Conservation (phyloP, 2,888 invertebrate species). For the Lycocerus yunnanus region DNA sequence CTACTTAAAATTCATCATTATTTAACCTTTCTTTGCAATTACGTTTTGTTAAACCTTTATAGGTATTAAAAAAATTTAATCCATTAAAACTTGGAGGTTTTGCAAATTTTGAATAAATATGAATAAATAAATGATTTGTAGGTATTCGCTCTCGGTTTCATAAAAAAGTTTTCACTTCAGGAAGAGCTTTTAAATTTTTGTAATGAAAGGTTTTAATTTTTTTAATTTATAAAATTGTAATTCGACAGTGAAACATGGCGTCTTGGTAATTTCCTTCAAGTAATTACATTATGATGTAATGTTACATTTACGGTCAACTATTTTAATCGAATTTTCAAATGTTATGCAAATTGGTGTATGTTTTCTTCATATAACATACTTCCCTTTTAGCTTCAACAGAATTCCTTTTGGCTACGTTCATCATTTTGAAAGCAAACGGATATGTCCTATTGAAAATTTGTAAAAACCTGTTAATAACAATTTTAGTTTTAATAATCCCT, state of each 20-base stretch:
- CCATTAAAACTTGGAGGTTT: not conserved
- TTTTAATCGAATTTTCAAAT: not conserved
- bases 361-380: not conserved
- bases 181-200: not conserved
- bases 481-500: no score
- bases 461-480: no score
- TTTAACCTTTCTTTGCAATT: not conserved
- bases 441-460: not conserved
- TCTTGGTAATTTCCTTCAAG: not conserved
- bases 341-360: not conserved
- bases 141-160: not conserved
- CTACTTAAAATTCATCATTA: constrained; percentile 1
- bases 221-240: not conserved
- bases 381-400: not conserved
- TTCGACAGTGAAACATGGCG: not conserved
- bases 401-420: not conserved
- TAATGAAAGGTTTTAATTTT: not conserved
- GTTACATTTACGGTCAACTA: not conserved
- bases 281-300: not conserved
- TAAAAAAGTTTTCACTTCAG: not conserved
- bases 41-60: not conserved
- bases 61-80: not conserved
- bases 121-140: not conserved
- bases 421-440: not conserved
- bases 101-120: not conserved